phyloP scores from a whole-genome alignment of 1,140 invertebrate genomes.

The Helicoverpa armigera region DNA sequence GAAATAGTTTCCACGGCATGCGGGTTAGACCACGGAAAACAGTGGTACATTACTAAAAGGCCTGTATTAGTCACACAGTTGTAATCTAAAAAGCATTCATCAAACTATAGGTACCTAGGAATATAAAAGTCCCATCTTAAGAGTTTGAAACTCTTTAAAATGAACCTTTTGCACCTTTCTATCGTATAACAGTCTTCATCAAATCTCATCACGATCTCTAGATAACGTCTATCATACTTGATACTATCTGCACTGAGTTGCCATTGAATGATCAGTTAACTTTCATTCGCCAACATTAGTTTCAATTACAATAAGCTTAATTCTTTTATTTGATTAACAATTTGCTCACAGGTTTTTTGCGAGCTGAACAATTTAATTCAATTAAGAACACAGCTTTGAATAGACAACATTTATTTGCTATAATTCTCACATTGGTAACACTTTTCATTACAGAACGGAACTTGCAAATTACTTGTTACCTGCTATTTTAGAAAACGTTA shows the following conservation, averaged over 20 bases:
- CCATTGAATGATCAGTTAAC: slow-evolving; percentile 61
- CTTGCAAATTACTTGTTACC: no score
- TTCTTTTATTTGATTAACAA: slow-evolving; percentile 45
- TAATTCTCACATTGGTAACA: neutral
- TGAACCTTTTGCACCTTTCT: neutral
- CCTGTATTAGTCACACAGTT: no score
- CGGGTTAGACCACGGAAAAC: no score
- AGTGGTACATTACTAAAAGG: no score
- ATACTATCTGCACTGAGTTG: slow-evolving; percentile 26
- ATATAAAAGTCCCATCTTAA: neutral
- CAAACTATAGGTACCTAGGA: no score
- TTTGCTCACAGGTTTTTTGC: slow-evolving; percentile 14
- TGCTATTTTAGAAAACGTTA: no score
- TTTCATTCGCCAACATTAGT: slow-evolving; percentile 67
- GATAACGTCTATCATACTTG: slow-evolving; percentile 54
- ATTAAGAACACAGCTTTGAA: neutral
- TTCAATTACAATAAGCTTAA: slow-evolving; percentile 64
- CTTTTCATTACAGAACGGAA: no score
- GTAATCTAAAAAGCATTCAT: no score
- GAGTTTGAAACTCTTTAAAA: neutral
- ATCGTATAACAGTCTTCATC: slow-evolving; percentile 10
- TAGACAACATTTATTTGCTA: neutral
- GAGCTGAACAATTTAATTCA: slow-evolving; percentile 2
- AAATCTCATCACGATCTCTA: slow-evolving; percentile 57
- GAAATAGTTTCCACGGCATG: no score